phyloP scores from a whole-genome alignment of 2,113 vertebrate species.

The Murina feae region DNA sequence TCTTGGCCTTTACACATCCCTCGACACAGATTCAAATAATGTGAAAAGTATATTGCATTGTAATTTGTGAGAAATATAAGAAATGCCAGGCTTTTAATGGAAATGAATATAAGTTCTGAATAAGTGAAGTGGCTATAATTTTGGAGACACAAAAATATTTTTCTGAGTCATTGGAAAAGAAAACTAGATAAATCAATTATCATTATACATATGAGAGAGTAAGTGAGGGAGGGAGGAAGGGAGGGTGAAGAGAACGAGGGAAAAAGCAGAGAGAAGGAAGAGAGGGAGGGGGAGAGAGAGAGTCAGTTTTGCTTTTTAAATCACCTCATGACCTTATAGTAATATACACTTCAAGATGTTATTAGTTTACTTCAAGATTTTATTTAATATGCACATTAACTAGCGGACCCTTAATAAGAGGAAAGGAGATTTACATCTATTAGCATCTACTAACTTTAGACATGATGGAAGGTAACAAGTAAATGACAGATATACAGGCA shows the following conservation, averaged over 20 bases:
- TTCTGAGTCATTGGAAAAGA: neutral
- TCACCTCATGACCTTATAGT: neutral
- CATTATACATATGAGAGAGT: neutral
- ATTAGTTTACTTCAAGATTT: neutral
- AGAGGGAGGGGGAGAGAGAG: neutral
- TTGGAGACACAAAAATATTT: neutral
- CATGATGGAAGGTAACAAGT: neutral
- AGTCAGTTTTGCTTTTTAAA: neutral
- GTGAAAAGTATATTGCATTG: conserved; percentile 14
- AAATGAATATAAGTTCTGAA: conserved; percentile 25
- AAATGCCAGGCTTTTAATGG: neutral
- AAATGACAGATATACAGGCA: too few relatives aligned
- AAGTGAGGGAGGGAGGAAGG: neutral
- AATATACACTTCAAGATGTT: neutral
- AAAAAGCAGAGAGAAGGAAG: neutral
- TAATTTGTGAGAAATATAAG: conserved; percentile 21
- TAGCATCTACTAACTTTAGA: neutral
- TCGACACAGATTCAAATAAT: conserved; percentile 37
- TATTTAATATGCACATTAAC: neutral
- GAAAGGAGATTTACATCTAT: neutral
- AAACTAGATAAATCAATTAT: neutral
- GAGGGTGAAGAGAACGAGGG: neutral
- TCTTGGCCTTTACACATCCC: neutral
- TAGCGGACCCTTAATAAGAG: neutral
- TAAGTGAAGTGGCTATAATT: neutral